Conservation (phyloP, 2,888 invertebrate genomes). For the Oscheius sp. region DNA sequence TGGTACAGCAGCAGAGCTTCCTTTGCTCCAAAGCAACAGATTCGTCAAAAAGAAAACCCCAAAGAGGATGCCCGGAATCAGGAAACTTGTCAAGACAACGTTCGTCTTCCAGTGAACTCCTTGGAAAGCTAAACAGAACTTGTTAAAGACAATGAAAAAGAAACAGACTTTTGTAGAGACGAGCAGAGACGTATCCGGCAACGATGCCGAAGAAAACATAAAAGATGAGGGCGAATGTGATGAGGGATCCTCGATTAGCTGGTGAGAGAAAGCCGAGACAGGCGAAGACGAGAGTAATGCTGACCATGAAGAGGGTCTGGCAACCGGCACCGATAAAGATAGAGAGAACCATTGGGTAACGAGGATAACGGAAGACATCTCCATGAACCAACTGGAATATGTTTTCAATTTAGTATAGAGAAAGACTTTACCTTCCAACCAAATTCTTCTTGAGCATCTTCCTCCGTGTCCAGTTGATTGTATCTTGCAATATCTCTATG, state of each 20-base stretch:
- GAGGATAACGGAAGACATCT: constrained; percentile 78
- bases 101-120: constrained; percentile 99
- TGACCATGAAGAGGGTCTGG: constrained; percentile 93
- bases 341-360: constrained; percentile 93
- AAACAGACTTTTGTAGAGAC: constrained; percentile 88
- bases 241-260: constrained; percentile 95
- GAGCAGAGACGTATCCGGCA: constrained; percentile 93
- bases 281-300: constrained; percentile 96
- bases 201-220: constrained; percentile 96
- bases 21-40: constrained; percentile 91
- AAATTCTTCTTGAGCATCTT: constrained; percentile 67
- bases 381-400: constrained; percentile 78
- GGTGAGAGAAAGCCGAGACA: constrained; percentile 98
- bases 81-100: constrained; percentile 91
- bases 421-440: constrained; percentile 76
- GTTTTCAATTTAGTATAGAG: constrained; percentile 83
- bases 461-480: constrained; percentile 81
- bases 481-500: constrained; percentile 98
- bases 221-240: constrained; percentile 96
- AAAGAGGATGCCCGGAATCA: constrained; percentile 95
- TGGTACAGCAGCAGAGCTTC: constrained; percentile 93
- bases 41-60: constrained; percentile 96
- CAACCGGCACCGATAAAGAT: constrained; percentile 95
- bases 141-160: not conserved
- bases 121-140: constrained; percentile 78